Conservation (phyloP, 64 coral and sea anemone species). For the Hydrozoanthus tunicans region DNA sequence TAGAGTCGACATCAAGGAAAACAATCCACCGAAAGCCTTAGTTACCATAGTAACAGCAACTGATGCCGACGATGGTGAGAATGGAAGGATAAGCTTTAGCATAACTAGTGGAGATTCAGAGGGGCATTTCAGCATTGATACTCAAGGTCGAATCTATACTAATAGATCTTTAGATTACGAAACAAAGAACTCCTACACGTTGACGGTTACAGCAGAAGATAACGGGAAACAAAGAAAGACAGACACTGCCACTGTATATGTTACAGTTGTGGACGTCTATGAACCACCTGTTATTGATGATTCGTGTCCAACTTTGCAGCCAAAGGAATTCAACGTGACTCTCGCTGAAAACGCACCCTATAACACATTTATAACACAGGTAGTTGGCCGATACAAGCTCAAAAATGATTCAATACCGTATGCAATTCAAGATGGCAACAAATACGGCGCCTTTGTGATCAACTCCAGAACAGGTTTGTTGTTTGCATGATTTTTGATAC, state of each 20-base stretch:
- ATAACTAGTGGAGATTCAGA: constrained; percentile 48
- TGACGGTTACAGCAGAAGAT: constrained; percentile 71
- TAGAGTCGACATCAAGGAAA: constrained; percentile 62
- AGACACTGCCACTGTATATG: constrained; percentile 4
- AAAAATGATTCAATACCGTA: constrained; percentile 24
- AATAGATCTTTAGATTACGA: constrained; percentile 68
- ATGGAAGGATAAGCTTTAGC: constrained; percentile 60
- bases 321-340: constrained; percentile 43
- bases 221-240: not conserved
- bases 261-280: constrained; percentile 70
- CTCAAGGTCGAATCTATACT: constrained; percentile 51
- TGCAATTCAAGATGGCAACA: constrained; percentile 45
- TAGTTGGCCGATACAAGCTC: not conserved
- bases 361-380: constrained; percentile 17
- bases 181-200: constrained; percentile 28
- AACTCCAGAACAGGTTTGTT: not conserved
- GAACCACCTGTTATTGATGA: constrained; percentile 62
- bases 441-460: constrained; percentile 30
- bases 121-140: constrained; percentile 72
- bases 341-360: constrained; percentile 4
- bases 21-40: constrained; percentile 48
- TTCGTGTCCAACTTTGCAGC: constrained; percentile 40
- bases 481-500: not conserved
- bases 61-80: constrained; percentile 68
- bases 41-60: constrained; percentile 73